Percentiles rank a stretch among this genome's conserved stretches.
phyloP scores from a whole-genome alignment of 2,888 invertebrate genomes.

The Shargacucullia verbasci region DNA sequence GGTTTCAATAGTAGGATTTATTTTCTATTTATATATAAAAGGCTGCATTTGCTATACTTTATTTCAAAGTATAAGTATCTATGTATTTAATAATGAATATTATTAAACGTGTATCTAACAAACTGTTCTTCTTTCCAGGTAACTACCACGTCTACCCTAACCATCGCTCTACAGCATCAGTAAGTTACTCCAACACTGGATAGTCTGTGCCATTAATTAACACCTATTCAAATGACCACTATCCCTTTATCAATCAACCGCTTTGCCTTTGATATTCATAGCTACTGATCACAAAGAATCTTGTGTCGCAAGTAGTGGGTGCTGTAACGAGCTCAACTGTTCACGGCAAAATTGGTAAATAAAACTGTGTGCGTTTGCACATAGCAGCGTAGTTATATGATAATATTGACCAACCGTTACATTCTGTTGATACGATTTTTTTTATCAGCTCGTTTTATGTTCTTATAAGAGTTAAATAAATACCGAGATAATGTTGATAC shows the following conservation, averaged over 20 bases:
- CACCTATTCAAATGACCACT: constrained; percentile 38
- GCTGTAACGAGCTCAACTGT: constrained; percentile 27
- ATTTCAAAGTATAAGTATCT: too few relatives aligned
- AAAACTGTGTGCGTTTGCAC: constrained; percentile 5
- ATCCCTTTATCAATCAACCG: constrained; percentile 21
- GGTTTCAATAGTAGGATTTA: too few relatives aligned
- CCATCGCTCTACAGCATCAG: constrained; percentile 13
- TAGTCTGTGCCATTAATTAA: constrained; percentile 39
- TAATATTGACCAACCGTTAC: constrained; percentile 16
- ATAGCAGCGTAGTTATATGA: constrained; percentile 13
- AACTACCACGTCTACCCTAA: constrained; percentile 12
- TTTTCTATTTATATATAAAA: too few relatives aligned
- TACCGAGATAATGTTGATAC: too few relatives aligned
- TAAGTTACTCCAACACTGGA: constrained; percentile 34
- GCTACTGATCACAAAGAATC: constrained; percentile 36
- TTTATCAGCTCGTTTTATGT: too few relatives aligned
- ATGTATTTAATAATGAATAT: too few relatives aligned
- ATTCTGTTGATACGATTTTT: constrained; percentile 21
- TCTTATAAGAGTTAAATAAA: too few relatives aligned
- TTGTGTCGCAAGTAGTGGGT: constrained; percentile 28
- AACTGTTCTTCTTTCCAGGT: constrained; percentile 45
- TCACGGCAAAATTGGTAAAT: not conserved
- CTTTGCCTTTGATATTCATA: constrained; percentile 29
- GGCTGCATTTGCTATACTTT: too few relatives aligned
- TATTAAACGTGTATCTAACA: constrained; percentile 14